Percentiles rank a stretch among this genome's conserved stretches.
These are phyloP conservation scores for Camelus dromedarius DNA, from an alignment of 2,113 vertebrate species.

Conservation along the genomic window DNA sequence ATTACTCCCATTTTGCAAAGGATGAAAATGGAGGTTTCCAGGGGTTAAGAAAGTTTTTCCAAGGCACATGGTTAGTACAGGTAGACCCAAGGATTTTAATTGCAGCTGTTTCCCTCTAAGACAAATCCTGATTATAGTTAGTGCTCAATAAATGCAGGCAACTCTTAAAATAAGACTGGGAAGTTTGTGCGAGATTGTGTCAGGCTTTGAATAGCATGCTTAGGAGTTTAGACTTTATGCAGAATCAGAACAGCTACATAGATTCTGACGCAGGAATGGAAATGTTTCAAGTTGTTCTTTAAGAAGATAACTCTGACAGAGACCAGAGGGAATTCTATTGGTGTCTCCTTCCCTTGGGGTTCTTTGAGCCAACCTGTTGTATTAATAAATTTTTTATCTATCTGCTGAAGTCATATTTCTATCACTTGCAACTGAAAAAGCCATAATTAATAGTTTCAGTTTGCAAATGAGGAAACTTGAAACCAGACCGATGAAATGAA, in stretches of 20 bases:
- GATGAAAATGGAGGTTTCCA: slow-evolving; percentile 16
- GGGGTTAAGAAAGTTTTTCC: neutral
- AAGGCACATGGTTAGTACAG: neutral
- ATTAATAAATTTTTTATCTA: neutral
- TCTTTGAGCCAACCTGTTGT: neutral
- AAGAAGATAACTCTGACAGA: neutral
- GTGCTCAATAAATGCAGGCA: neutral
- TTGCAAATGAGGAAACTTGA: neutral
- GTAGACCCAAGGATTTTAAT: slow-evolving; percentile 22
- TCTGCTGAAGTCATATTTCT: slow-evolving; percentile 1
- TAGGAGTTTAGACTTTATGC: neutral
- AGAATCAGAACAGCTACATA: neutral
- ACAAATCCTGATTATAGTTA: neutral
- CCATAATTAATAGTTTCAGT: neutral
- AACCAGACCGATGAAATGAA: neutral
- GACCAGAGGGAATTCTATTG: neutral
- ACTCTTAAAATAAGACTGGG: neutral
- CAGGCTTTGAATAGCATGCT: neutral
- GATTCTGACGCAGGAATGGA: neutral
- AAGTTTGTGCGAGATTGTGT: neutral
- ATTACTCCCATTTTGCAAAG: neutral
- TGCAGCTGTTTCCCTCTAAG: neutral
- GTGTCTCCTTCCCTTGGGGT: neutral
- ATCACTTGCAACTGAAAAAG: slow-evolving; percentile 20
- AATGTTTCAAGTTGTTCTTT: neutral